Base-by-base conservation (phyloP, 1,140 invertebrate genomes). In the Heliconius congener region DNA sequence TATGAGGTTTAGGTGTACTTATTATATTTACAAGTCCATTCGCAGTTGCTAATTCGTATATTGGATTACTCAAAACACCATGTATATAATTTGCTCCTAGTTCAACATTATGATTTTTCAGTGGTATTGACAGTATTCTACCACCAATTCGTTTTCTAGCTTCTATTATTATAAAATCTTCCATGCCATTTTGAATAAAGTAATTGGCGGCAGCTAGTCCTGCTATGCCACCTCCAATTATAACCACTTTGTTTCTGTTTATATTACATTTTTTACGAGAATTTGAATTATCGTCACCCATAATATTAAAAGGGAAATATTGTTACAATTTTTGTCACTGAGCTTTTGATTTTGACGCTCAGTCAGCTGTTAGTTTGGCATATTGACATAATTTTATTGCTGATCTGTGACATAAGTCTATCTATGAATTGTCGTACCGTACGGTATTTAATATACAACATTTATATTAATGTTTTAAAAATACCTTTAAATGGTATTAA, bases 41-140 rank as follows among this genome's bases (percentile, higher is more conserved):
- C 19, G 97, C 96, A 92, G 98, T 97, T 0, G 98, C 98, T 77
- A 98, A 94, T 94, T 98, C 97, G 90, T 98, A 98, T 88, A 97
- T 96, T n/a, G 96, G 96, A 94, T 97, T 97, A 34, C 96, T 96
- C 27, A 97, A 95, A n/a, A 98, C 97, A 30, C 98, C 98, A 93
- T 99, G 98, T 82, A 99, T 98, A 97, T 98, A 99, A 90, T 99
- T 99, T 55, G 98, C 98, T 77, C 98, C 98, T 60, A 99, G 92
- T 95, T 99, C 98, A 46, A 98, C 95, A 89, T 95, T 94, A 83
- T 95, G 95, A 88, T 95, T 95, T 95, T 96, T 97, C 86, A 98
- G 95, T 86, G 96, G 95, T 83, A 97, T 96, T 77, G 97, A 96
- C 74, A 97, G 94, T 81, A 98, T 97, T 71, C 98, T 95, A 79